Evolutionary conservation across 2,888 invertebrate species (phyloP).

Genomic region (Perithous albicinctus): DNA sequence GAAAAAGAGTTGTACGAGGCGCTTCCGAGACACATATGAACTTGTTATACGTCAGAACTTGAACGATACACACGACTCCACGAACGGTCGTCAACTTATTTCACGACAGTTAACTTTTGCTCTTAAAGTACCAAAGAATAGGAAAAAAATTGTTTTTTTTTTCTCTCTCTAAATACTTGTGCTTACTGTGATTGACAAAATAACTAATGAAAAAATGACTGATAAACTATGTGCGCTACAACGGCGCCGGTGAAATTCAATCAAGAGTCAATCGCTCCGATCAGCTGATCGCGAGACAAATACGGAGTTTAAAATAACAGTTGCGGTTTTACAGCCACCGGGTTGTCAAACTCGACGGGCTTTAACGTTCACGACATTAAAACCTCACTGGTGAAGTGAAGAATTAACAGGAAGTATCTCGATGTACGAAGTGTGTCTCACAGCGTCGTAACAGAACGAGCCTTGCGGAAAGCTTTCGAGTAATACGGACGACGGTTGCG

Average conservation of each 20-base stretch:
- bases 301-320: not conserved
- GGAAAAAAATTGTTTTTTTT: too few relatives aligned
- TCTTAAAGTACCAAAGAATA: not conserved
- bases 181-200: slow-evolving; percentile 37
- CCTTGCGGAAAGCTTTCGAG: slow-evolving; percentile 43
- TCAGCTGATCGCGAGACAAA: slow-evolving; percentile 17
- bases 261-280: slow-evolving; percentile 7
- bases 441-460: slow-evolving; percentile 51
- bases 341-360: not conserved
- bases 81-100: not conserved
- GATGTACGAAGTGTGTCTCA: slow-evolving; percentile 15
- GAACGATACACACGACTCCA: not conserved
- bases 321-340: not conserved
- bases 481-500: slow-evolving; percentile 67
- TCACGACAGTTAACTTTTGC: not conserved
- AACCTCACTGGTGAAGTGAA: slow-evolving; percentile 2
- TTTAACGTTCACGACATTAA: not conserved
- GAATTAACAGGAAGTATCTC: slow-evolving; percentile 29
- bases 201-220: too few relatives aligned
- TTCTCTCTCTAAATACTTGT: too few relatives aligned
- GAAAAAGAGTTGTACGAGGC: not conserved
- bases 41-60: not conserved
- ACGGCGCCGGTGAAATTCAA: not conserved
- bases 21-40: slow-evolving; percentile 5
- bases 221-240: too few relatives aligned